A percentile compares a stretch with the other conserved stretches of the same genome.
Evolutionary conservation across 2,797 vertebrate genomes (phyloP).

Genomic region (Acrossocheilus wenchowensis): DNA sequence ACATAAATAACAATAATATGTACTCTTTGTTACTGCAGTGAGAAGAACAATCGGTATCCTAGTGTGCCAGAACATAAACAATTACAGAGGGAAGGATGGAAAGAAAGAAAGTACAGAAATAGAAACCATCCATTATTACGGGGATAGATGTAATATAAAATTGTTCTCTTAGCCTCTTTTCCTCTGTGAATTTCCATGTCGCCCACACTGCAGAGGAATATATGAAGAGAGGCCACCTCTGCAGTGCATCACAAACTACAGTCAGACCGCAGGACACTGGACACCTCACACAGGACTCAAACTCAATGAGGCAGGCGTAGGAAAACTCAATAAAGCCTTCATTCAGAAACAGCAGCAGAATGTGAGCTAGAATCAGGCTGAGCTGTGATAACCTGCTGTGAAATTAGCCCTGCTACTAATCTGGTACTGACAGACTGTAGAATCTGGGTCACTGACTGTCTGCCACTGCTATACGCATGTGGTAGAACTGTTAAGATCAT

Average conservation of each 20-base stretch:
- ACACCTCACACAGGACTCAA: slow-evolving; percentile 5
- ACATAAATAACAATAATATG: not conserved
- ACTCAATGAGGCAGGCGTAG: too few species aligned
- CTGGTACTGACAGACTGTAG: slow-evolving; percentile 19
- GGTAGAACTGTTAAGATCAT: not conserved
- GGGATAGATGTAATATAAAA: not conserved
- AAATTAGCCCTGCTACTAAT: slow-evolving; percentile 27
- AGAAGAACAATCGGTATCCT: not conserved
- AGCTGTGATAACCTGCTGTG: slow-evolving; percentile 1
- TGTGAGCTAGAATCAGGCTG: not conserved
- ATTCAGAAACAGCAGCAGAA: not conserved
- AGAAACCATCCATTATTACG: not conserved
- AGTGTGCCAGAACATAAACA: not conserved
- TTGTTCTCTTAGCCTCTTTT: not conserved
- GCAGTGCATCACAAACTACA: slow-evolving; percentile 24
- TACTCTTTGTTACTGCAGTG: not conserved
- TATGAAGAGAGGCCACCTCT: not conserved
- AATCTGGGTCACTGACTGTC: slow-evolving; percentile 27
- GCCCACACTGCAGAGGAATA: not conserved
- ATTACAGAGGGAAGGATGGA: not conserved
- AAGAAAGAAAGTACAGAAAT: not conserved
- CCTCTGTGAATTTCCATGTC: not conserved
- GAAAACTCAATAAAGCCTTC: too few species aligned
- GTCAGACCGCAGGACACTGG: slow-evolving; percentile 1
- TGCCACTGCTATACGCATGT: not conserved